Evolutionary conservation across 2,113 vertebrate species (phyloP), one percentile per base, ranked within the genome.

Genomic region (Tapirus terrestris): DNA sequence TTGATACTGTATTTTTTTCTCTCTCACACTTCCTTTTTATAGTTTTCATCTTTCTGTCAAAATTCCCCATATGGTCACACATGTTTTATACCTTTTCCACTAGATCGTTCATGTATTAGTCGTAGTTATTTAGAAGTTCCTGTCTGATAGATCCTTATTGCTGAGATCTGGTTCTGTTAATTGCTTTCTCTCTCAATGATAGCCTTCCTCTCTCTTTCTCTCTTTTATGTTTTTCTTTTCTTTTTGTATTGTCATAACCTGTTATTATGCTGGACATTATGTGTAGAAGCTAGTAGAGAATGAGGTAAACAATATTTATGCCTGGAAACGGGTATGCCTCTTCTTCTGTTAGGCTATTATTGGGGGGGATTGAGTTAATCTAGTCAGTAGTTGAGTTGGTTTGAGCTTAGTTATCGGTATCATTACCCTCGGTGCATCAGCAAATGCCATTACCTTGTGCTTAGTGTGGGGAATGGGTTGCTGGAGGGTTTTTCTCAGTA

Each of bases 81-180:
- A 72, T 86, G 56, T 67, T 92, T 91, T 77, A 67, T 89, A 86
- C 63, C 29, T 68, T 96, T 77, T 67, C 43, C 10, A 76, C 10
- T 87, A 86, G 33, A 81, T 76, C 51, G 89, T 97, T 95, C 39
- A 88, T 31, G 23, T 90, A 80, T 92, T 96, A 82, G 61, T 79
- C 68, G 65, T 39, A 68, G 48, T 75, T 68, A 75, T 63, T 83
- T 60, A 68, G 43, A 94, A 92, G n/a, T 86, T 60, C 23, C 17
- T 60, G 39, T 85, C 51, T 67, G 43, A 72, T 48, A 45, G 60
- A 70, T 81, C 61, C 43, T 68, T 75, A 81, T 60, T 93, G 8
- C 12, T 84, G 18, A 83, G 67, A 68, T 39, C 33, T 93, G 58
- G n/a, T 75, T 73, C 79, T 89, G 8, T 60, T 67, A 7, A 73